These are phyloP conservation scores for Drosophila mettleri DNA, from an alignment of 2,888 invertebrate genomes.

Conservation along the genomic window DNA sequence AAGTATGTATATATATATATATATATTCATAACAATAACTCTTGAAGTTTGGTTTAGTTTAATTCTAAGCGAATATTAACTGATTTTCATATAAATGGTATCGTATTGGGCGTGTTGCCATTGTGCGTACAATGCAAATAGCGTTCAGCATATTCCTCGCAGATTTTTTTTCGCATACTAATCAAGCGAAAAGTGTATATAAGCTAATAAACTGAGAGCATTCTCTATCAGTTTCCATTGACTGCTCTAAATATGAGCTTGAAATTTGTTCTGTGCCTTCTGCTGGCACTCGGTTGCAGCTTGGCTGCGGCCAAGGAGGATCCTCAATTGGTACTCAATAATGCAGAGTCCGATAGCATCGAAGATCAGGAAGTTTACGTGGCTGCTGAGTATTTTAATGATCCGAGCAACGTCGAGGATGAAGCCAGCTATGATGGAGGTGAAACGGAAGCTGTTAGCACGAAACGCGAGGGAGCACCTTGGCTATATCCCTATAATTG, in stretches of 20 bases:
- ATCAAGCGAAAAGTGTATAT: slow-evolving; percentile 20
- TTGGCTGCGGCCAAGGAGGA: slow-evolving; percentile 21
- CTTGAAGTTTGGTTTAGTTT: not conserved
- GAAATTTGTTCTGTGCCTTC: slow-evolving; percentile 21
- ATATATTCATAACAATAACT: not conserved
- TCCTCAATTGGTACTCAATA: not conserved
- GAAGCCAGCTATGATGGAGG: not conserved
- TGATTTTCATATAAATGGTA: slow-evolving; percentile 25
- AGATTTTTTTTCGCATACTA: not conserved
- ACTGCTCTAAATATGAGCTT: slow-evolving; percentile 31
- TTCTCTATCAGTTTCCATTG: slow-evolving; percentile 29
- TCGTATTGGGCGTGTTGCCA: not conserved
- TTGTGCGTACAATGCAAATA: slow-evolving; percentile 1
- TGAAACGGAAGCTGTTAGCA: not conserved
- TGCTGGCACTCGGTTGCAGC: slow-evolving; percentile 30
- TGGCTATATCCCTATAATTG: not conserved
- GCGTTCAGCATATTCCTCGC: not conserved
- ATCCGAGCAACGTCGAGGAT: not conserved
- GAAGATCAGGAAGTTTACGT: slow-evolving; percentile 14
- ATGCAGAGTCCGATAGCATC: not conserved
- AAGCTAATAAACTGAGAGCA: slow-evolving; percentile 12
- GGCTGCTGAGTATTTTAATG: not conserved
- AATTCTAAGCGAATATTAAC: slow-evolving; percentile 14
- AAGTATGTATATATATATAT: not conserved
- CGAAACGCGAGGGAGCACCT: not conserved